A percentile compares a stretch with the other conserved stretches of the same genome.
These are phyloP conservation scores for Eupithecia pulchellata DNA, from an alignment of 2,888 invertebrate genomes.

Conservation along the genomic window DNA sequence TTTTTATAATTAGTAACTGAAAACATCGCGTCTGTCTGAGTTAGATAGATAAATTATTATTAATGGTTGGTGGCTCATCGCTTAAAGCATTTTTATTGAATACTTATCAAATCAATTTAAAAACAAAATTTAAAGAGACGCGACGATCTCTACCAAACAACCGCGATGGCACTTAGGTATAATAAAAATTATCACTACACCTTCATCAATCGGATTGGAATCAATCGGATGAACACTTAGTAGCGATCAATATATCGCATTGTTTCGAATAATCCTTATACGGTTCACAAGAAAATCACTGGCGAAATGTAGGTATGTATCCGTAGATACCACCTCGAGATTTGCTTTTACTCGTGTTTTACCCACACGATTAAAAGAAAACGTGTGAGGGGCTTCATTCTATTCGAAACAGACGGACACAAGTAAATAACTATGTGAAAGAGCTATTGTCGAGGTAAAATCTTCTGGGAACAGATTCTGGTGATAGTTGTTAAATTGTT, in stretches of 20 bases:
- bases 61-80: too few species aligned
- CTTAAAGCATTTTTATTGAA: too few species aligned
- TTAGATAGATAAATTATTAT: too few species aligned
- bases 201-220: too few species aligned
- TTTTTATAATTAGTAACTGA: neutral
- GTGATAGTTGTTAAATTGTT: constrained; percentile 59
- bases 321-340: neutral
- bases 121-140: too few species aligned
- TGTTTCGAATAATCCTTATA: neutral
- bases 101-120: too few species aligned
- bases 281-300: neutral
- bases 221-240: too few species aligned
- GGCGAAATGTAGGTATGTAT: neutral
- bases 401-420: constrained; percentile 47
- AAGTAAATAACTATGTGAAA: constrained; percentile 66
- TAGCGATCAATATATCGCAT: neutral
- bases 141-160: too few species aligned
- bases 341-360: neutral
- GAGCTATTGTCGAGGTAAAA: constrained; percentile 67
- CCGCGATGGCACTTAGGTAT: too few species aligned
- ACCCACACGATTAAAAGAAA: constrained; percentile 40
- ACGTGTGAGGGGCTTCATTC: constrained; percentile 48
- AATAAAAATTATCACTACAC: too few species aligned
- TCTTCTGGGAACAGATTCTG: constrained; percentile 59
- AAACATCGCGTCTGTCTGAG: too few species aligned